Evolutionary conservation across 2,888 invertebrate genomes (phyloP), one percentile per base, ranked within the genome.

Genomic region (Chouioia cunea): DNA sequence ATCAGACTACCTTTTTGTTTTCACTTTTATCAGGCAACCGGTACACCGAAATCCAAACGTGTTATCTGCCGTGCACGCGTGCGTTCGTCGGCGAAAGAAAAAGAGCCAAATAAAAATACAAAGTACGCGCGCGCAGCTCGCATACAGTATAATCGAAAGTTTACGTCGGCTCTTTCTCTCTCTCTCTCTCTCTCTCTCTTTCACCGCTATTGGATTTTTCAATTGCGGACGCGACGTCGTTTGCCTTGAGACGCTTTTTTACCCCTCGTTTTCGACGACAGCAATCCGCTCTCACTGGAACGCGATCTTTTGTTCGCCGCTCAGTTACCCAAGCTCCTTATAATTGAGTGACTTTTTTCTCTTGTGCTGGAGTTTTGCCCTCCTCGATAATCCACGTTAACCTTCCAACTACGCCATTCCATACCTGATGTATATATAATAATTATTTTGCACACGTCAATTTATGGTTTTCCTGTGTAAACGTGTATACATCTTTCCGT

Each of bases 241-340:
- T 69, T 44, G 57, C 64, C 63, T 69, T 64, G 69, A 64, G 68
- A 62, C 50, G 60, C 44, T n/a, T n/a, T 6, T 48, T 52, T 52
- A 44, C 36, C 43, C 43, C 43, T 52, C 43, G 16, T 44, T 18
- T 36, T 53, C 48, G 20, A 44, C 18, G 48, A 8, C 36, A 10
- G 36, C n/a, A n/a, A n/a, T n/a, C n/a, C n/a, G n/a, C 36, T 36
- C 36, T 36, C 36, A 10, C 27, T 27, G 6, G 27, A 27, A 27
- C 27, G 6, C 27, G 36, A 36, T 36, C 36, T 36, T 36, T 36
- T 36, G 36, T 36, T 36, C 36, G 36, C 10, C 36, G 36, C 36
- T 12, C 1, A 10, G 36, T 36, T 10, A 10, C 12, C 36, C 36
- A 36, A 10, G 36, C 27, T 27, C 27, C 27, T 27, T 27, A 6